These are phyloP conservation scores for Phoeniculus purpureus DNA, from an alignment of 2,797 vertebrate species.

Conservation along the genomic window DNA sequence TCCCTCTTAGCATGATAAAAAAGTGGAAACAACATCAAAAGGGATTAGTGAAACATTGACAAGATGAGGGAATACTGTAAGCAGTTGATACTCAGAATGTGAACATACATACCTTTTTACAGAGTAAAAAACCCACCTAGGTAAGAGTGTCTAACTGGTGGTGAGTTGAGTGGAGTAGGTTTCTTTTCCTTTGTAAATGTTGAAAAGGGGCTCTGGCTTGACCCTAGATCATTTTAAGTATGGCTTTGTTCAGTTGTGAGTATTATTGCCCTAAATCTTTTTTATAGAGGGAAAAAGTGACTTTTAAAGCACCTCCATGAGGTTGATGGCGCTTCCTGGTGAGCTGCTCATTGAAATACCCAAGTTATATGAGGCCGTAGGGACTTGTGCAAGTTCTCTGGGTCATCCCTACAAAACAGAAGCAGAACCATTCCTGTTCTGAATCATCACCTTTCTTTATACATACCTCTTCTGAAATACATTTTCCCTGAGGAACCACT, in stretches of 20 bases:
- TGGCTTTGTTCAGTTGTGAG: background rate
- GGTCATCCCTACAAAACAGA: too few relatives aligned
- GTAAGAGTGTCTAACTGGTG: too few relatives aligned
- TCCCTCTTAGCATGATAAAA: background rate
- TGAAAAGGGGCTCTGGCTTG: background rate
- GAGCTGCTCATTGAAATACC: too few relatives aligned
- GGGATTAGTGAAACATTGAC: background rate
- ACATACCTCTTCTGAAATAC: accelerated
- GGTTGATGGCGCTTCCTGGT: background rate
- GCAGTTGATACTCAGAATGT: background rate
- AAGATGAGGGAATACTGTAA: background rate
- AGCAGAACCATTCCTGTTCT: too few relatives aligned
- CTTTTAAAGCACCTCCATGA: background rate
- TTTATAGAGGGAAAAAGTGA: background rate
- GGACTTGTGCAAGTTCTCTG: too few relatives aligned
- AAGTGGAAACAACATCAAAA: background rate
- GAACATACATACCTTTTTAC: background rate
- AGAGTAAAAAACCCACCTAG: background rate
- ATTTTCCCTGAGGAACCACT: accelerated
- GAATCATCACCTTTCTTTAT: background rate
- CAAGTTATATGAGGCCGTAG: too few relatives aligned
- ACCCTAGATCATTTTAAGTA: background rate
- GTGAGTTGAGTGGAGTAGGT: background rate
- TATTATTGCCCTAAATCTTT: background rate
- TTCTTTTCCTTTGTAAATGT: background rate